Percentiles rank a stretch among this genome's conserved stretches.
Conservation (phyloP, 2,797 vertebrate genomes). For the Huso huso region DNA sequence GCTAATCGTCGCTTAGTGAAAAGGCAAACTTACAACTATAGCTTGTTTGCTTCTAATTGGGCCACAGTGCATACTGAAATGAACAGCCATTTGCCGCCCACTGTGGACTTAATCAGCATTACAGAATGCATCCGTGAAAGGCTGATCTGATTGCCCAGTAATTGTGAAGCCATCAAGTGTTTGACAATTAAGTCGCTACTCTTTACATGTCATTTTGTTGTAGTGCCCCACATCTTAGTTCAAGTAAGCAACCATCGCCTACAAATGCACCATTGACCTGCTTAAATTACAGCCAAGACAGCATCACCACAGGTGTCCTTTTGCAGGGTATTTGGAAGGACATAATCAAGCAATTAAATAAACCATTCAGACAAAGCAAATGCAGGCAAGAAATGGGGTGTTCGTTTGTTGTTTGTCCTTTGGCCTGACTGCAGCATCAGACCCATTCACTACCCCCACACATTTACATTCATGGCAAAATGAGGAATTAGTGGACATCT, state of each 20-base stretch:
- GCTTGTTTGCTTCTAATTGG: slow-evolving; percentile 35
- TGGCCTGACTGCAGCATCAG: slow-evolving; percentile 1
- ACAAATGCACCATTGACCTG: slow-evolving; percentile 24
- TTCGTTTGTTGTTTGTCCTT: neutral
- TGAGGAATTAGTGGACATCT: slow-evolving; percentile 26
- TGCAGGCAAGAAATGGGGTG: neutral
- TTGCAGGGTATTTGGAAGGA: slow-evolving; percentile 13
- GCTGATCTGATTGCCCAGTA: slow-evolving; percentile 45
- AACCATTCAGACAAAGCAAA: slow-evolving; percentile 18
- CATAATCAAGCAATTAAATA: slow-evolving; percentile 34
- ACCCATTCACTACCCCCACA: neutral
- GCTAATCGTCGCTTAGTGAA: slow-evolving; percentile 21
- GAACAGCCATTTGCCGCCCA: slow-evolving; percentile 44
- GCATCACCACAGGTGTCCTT: slow-evolving; percentile 33
- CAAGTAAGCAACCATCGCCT: slow-evolving; percentile 21
- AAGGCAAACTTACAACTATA: slow-evolving; percentile 30
- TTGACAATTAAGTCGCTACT: slow-evolving; percentile 48
- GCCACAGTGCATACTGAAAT: slow-evolving; percentile 35
- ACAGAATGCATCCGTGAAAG: slow-evolving; percentile 47
- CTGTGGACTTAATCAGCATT: slow-evolving; percentile 43
- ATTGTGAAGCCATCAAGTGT: slow-evolving; percentile 45
- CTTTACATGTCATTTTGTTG: slow-evolving; percentile 20
- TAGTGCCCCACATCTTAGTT: slow-evolving; percentile 13
- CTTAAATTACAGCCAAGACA: accelerated
- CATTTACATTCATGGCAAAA: neutral